Conservation (phyloP, 2,888 invertebrate species). For the Amiota communis region DNA sequence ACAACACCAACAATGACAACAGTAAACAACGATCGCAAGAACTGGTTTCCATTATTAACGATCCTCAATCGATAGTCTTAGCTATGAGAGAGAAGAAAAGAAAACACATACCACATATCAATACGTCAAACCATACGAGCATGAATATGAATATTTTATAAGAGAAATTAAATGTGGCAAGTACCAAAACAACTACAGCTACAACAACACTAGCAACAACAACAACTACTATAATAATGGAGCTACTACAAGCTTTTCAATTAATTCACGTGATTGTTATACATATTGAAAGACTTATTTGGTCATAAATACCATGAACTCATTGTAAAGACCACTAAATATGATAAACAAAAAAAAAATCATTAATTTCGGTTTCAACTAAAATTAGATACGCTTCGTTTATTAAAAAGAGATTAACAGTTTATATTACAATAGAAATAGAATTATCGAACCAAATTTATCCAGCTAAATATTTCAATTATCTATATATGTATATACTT, state of each 20-base stretch:
- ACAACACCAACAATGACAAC: too few species aligned
- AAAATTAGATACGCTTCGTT: too few species aligned
- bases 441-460: too few species aligned
- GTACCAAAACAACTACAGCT: not conserved
- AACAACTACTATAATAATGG: not conserved
- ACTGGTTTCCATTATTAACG: too few species aligned
- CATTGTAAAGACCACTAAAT: not conserved
- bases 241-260: not conserved
- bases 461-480: too few species aligned
- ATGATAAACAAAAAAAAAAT: not conserved
- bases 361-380: not conserved
- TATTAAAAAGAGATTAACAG: too few species aligned
- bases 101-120: too few species aligned
- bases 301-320: not conserved
- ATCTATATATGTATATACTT: too few species aligned
- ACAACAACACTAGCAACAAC: not conserved
- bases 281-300: not conserved
- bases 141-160: constrained; percentile 33
- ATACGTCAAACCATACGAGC: not conserved
- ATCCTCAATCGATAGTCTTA: not conserved
- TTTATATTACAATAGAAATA: too few species aligned
- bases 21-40: too few species aligned
- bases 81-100: too few species aligned
- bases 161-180: constrained; percentile 34
- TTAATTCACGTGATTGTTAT: constrained; percentile 6